phyloP scores from a whole-genome alignment of 2,113 vertebrate species.

The Mastomys coucha region DNA sequence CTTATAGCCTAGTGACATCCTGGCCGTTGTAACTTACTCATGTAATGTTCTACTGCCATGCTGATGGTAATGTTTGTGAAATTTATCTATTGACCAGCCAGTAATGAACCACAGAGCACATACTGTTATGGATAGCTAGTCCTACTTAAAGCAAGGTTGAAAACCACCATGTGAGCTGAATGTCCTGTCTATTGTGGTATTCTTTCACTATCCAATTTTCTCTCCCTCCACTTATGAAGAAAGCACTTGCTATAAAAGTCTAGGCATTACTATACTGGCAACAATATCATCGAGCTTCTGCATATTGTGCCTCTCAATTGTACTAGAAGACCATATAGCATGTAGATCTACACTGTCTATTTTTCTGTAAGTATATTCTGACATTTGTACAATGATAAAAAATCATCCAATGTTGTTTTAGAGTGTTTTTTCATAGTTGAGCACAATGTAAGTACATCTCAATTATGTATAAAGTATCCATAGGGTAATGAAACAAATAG shows the following conservation, averaged over 20 bases:
- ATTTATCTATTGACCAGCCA: background rate
- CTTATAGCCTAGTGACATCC: background rate
- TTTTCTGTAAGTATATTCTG: background rate
- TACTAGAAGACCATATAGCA: background rate
- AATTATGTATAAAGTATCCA: background rate
- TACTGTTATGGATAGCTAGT: background rate
- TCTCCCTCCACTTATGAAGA: background rate
- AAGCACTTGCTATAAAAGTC: background rate
- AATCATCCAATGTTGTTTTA: background rate
- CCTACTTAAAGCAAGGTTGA: background rate
- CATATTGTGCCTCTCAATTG: background rate
- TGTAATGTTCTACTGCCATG: background rate
- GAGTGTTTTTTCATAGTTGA: background rate
- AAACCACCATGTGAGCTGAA: background rate
- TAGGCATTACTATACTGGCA: background rate
- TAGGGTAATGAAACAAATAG: no score
- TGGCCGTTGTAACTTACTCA: background rate
- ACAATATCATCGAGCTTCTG: fast-evolving
- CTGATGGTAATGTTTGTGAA: background rate
- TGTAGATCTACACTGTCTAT: background rate
- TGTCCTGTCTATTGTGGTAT: background rate
- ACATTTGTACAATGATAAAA: background rate
- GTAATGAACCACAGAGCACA: background rate
- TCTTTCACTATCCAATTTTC: background rate
- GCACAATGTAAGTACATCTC: background rate